A percentile compares a stretch with the other conserved stretches of the same genome.
phyloP scores from a whole-genome alignment of 2,113 vertebrate species.

The Plecotus auritus region DNA sequence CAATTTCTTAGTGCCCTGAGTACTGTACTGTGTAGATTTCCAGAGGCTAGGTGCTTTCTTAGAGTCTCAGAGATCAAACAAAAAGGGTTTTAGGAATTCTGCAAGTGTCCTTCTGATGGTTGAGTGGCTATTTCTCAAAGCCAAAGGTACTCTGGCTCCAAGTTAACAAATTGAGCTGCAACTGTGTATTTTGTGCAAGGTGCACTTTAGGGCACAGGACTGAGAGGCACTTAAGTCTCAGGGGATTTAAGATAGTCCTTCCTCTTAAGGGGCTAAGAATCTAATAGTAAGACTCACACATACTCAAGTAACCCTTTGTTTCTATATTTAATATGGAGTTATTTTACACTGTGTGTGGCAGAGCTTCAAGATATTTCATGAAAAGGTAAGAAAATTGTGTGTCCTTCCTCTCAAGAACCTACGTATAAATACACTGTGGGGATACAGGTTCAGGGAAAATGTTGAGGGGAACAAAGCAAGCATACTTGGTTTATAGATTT shows the following conservation, averaged over 20 bases:
- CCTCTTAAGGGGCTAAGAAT: background rate
- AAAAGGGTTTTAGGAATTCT: slow-evolving; percentile 33
- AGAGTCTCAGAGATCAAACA: slow-evolving; percentile 31
- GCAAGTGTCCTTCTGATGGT: background rate
- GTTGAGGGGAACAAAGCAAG: background rate
- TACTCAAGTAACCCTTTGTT: background rate
- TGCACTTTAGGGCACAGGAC: background rate
- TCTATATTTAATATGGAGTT: background rate
- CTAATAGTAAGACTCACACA: background rate
- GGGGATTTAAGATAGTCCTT: background rate
- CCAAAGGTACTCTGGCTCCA: background rate
- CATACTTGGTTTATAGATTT: background rate
- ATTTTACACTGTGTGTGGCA: background rate
- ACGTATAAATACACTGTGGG: background rate
- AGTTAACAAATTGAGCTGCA: background rate
- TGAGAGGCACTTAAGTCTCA: background rate
- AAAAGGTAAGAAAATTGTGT: background rate
- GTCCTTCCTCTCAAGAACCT: background rate
- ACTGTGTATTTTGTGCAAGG: background rate
- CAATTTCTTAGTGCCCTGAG: slow-evolving; percentile 1
- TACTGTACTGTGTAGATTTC: slow-evolving; percentile 13
- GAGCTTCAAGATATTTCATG: background rate
- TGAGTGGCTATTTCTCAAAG: slow-evolving; percentile 29
- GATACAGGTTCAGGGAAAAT: background rate
- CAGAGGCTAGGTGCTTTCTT: slow-evolving; percentile 8